phyloP scores from a whole-genome alignment of 2,888 invertebrate genomes.

The Nebria brevicollis region DNA sequence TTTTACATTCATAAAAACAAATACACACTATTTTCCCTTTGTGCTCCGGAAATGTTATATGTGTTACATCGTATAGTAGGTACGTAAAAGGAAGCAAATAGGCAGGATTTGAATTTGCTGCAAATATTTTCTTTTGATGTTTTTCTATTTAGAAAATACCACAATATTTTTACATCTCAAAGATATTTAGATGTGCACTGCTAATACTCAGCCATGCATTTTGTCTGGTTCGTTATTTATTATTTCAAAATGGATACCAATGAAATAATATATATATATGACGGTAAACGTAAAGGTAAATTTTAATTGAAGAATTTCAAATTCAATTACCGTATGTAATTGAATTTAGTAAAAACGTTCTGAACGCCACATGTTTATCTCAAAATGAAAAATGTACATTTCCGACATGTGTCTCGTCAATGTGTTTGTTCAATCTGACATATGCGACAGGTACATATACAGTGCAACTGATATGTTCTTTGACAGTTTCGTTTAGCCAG shows the following conservation, averaged over 20 bases:
- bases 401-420: neutral
- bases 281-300: neutral
- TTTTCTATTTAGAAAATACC: neutral
- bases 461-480: neutral
- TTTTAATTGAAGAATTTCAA: neutral
- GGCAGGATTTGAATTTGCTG: neutral
- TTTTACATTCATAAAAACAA: neutral
- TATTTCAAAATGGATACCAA: too few species aligned
- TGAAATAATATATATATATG: too few species aligned
- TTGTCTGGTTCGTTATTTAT: too few species aligned
- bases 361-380: neutral
- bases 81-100: neutral
- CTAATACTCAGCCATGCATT: too few species aligned
- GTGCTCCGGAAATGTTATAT: neutral
- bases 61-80: neutral
- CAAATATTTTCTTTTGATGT: neutral
- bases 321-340: neutral
- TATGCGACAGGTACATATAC: neutral
- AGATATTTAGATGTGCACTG: neutral
- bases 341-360: neutral
- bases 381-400: neutral
- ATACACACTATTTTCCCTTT: neutral
- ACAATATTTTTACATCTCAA: neutral
- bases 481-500: neutral
- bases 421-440: neutral